Evolutionary conservation across 92 coral and sea anemone genomes (phyloP).

Genomic region (Desmophyllum pertusum): DNA sequence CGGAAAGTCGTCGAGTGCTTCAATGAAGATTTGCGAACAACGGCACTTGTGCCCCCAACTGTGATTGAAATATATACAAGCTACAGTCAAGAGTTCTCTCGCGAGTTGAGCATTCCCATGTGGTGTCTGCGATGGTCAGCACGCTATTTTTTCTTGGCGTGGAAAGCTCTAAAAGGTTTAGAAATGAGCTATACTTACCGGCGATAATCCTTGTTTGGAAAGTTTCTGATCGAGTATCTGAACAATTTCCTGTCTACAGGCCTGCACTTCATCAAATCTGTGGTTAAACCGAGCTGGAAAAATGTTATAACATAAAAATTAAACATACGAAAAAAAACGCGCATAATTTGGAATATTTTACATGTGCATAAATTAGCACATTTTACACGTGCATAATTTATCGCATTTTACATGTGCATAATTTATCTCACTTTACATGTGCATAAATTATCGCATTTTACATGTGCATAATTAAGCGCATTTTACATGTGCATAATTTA

Average conservation of each 20-base stretch:
- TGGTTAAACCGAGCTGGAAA: slow-evolving; percentile 86
- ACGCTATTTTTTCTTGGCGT: not conserved
- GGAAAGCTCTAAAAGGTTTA: not conserved
- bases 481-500: too few relatives aligned
- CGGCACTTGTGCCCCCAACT: too few relatives aligned
- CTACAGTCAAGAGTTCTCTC: too few relatives aligned
- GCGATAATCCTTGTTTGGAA: slow-evolving; percentile 73
- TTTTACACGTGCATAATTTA: too few relatives aligned
- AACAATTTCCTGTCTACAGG: slow-evolving; percentile 81
- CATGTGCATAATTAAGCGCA: not conserved
- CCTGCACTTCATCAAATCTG: slow-evolving; percentile 75
- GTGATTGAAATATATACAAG: too few relatives aligned
- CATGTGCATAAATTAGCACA: not conserved
- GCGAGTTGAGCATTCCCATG: too few relatives aligned
- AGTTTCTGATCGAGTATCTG: slow-evolving; percentile 83
- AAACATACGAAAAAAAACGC: not conserved
- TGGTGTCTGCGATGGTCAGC: not conserved
- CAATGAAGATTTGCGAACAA: too few relatives aligned
- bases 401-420: not conserved
- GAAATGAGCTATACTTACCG: slow-evolving; percentile 50
- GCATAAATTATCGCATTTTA: not conserved
- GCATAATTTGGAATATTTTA: too few relatives aligned
- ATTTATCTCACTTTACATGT: not conserved
- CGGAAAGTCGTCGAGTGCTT: too few relatives aligned
- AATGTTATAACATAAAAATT: not conserved